A percentile compares a stretch with the other conserved stretches of the same genome.
phyloP scores from a whole-genome alignment of 2,888 invertebrate species.

The Camptogramma bilineatum region DNA sequence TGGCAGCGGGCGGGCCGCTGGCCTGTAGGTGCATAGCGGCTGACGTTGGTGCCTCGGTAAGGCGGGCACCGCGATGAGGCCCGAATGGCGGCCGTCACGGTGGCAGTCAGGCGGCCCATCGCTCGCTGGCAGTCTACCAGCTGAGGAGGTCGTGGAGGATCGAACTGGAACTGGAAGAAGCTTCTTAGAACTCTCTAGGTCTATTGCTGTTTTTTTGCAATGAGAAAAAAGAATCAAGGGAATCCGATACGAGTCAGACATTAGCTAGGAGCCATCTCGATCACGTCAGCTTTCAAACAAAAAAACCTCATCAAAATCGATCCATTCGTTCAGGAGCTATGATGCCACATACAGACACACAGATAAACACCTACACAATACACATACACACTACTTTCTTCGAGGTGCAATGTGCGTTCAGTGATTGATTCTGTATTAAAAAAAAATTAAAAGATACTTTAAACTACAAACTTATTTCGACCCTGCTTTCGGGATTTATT shows the following conservation, averaged over 20 bases:
- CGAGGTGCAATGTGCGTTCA: slow-evolving; percentile 56
- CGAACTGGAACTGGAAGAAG: slow-evolving; percentile 71
- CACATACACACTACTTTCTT: too few species aligned
- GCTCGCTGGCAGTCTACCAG: slow-evolving; percentile 69
- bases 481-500: slow-evolving; percentile 46
- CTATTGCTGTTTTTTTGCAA: too few species aligned
- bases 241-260: too few species aligned
- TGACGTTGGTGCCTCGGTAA: slow-evolving; percentile 76
- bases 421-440: slow-evolving; percentile 66
- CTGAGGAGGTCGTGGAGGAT: slow-evolving; percentile 70
- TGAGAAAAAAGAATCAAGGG: too few species aligned
- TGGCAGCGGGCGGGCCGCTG: slow-evolving; percentile 67
- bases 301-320: too few species aligned
- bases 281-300: too few species aligned
- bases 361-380: too few species aligned
- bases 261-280: too few species aligned
- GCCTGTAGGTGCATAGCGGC: slow-evolving; percentile 74
- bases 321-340: too few species aligned
- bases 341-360: too few species aligned
- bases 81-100: slow-evolving; percentile 72
- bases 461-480: too few species aligned
- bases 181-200: neutral
- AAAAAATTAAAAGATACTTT: slow-evolving; percentile 72
- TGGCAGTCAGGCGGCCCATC: slow-evolving; percentile 70
- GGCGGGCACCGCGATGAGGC: slow-evolving; percentile 70